Base-by-base conservation (phyloP, 2,797 vertebrate genomes). In the Thamnophis elegans region DNA sequence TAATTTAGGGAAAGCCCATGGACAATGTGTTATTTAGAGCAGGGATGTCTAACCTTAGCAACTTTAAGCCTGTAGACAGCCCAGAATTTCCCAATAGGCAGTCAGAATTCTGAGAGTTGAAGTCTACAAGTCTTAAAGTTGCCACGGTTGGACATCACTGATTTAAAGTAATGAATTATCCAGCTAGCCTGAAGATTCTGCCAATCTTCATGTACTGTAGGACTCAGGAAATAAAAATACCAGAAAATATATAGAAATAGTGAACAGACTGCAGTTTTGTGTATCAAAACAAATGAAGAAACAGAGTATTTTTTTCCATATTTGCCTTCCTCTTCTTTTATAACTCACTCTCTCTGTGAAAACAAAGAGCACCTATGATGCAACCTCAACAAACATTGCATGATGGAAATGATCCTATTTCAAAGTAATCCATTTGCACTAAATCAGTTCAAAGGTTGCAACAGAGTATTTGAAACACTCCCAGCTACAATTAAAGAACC, bases 361-460 rank as follows among this genome's bases (percentile, higher is more conserved):
- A 93, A 36, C 91, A 26, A 20, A 60, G 8, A 22, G 54, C 8
- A 94, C 12, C 4, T 4, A 12, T 47, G 18, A 0, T 1, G 87
- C 94, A 90, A 90, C 11, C 36, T 89, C 20, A 55, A 42, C 22
- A 28, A 22, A n/a, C 59, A 93, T 78, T 88, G 26, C 47, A 47
- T 62, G 68, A 73, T 51, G 56, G 54, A 94, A 78, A 51, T 26
- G 56, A 55, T 54, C 58, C 22, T 68, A 7, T 56, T 88, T 60
- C 47, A 90, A 94, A 93, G 89, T 87, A 91, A 90, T 58, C 16
- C 55, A 88, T 59, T 53, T 54, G 1, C 11, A 14, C 12, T 51
- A 18, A 62, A n/a, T 9, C 9, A 16, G 25, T 58, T 25, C 92
- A 62, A 89, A 86, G 87, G 16, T 58, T 54, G n/a, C 54, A 89